A percentile compares a stretch with the other conserved stretches of the same genome.
These are phyloP conservation scores for Plectrocnemia conspersa DNA, from an alignment of 1,140 invertebrate species.

Conservation along the genomic window DNA sequence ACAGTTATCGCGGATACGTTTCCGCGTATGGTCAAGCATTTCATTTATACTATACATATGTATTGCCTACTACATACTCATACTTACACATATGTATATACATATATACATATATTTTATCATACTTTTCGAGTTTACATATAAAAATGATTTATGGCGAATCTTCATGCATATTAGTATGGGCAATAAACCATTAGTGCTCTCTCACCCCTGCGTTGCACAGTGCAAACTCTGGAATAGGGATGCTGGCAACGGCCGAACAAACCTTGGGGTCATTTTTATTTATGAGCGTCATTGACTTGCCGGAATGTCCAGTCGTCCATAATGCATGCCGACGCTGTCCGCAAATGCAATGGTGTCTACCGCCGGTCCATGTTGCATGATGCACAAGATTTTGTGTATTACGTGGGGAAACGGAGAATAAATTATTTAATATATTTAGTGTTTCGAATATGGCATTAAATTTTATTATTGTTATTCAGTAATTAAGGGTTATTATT, in stretches of 20 bases:
- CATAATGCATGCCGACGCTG: slow-evolving; percentile 30
- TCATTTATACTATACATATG: background rate
- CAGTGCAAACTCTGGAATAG: background rate
- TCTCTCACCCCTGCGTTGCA: background rate
- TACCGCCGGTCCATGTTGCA: too few species aligned
- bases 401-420: too few species aligned
- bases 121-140: background rate
- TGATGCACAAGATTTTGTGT: too few species aligned
- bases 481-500: too few species aligned
- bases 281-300: slow-evolving; percentile 36
- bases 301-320: slow-evolving; percentile 30
- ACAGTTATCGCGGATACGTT: background rate
- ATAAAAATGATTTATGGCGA: slow-evolving; percentile 16
- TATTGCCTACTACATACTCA: background rate
- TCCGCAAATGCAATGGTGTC: too few species aligned
- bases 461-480: too few species aligned
- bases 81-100: background rate
- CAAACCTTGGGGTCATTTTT: slow-evolving; percentile 32
- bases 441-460: too few species aligned
- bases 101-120: background rate
- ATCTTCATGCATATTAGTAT: slow-evolving; percentile 19
- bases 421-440: too few species aligned
- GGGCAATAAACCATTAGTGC: slow-evolving; percentile 10
- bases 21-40: background rate
- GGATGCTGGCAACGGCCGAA: slow-evolving; percentile 20